Evolutionary conservation across 2,797 vertebrate genomes (phyloP), one percentile per base, ranked within the genome.

Genomic region (Serranus cabrilla): DNA sequence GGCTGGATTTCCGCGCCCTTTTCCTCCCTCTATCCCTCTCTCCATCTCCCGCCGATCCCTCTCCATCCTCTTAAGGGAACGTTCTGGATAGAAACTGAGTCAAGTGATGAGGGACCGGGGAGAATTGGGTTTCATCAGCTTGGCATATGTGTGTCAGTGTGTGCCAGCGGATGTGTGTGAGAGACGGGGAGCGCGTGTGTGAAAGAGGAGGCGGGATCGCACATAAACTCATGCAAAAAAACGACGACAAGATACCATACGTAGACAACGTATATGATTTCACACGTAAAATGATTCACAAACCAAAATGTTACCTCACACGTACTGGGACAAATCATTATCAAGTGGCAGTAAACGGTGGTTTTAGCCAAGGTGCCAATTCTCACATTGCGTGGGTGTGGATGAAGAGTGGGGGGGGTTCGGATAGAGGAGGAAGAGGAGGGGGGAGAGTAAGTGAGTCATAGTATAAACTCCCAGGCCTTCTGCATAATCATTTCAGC

Each of bases 401-500:
- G 80, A 76, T 43, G 70, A 61, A 57, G 60, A 55, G 55, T n/a
- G 0, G 27, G 17, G 37, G 42, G 70, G 57, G 5, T 20, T 52
- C 2, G 27, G 40, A 42, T 23, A 17, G 47, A 39, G 43, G 61
- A 18, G 49, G 57, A 46, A 34, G 65, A 57, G 42, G 71, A 71
- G 61, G 40, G 71, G 78, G 63, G 61, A n/a, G 76, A 52, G 78
- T 90, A 85, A 86, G 85, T 92, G 91, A 91, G 83, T 90, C 89
- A 89, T 49, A 50, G 78, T 83, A 78, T 87, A 82, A 86, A 90
- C 88, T 90, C 80, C 57, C 64, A 50, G 86, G 89, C 76, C 77
- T 84, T 87, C 64, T 85, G 87, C 81, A 86, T 91, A 85, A 92
- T 92, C 80, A 86, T 82, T 84, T 82, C 82, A 63, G 89, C 86